Evolutionary conservation across 2,888 invertebrate genomes (phyloP), one percentile per base, ranked within the genome.

Genomic region (Oscheius onirici): DNA sequence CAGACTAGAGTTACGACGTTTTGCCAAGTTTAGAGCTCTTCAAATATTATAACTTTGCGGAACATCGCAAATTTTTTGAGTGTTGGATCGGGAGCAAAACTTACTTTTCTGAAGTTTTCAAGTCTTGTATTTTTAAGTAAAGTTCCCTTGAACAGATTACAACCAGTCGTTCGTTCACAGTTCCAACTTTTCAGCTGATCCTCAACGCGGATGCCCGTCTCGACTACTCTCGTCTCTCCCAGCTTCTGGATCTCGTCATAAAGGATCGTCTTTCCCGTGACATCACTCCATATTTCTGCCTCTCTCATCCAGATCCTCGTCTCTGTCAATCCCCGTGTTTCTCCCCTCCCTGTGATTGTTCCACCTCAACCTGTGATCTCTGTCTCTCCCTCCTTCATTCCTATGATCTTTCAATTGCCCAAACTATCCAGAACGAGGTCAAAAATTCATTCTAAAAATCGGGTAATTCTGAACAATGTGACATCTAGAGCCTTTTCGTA

Each of bases 121-220:
- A n/a, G n/a, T n/a, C n/a, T n/a, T n/a, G n/a, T n/a, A n/a, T n/a
- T n/a, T n/a, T n/a, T n/a, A n/a, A n/a, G n/a, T n/a, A n/a, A n/a
- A n/a, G n/a, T n/a, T n/a, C n/a, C n/a, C n/a, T n/a, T n/a, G n/a
- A n/a, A n/a, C n/a, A n/a, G n/a, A n/a, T n/a, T n/a, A n/a, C 43
- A 43, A 43, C 13, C 43, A 11, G 15, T 43, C 43, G 43, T 11
- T 11, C 43, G 8, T 13, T 8, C 10, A 43, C 13, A 43, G 20
- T 15, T 49, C 17, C 41, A 13, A 11, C n/a, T 8, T 63, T 74
- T 28, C 66, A 78, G 78, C 26, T 71, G 49, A 52, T 82, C 10
- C 72, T 82, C 11, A 72, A 73, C 40, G 80, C 80, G 11, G 82
- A 82, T 54, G 77, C 82, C n/a, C 69, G 80, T 17, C 74, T 82